Evolutionary conservation across 2,797 vertebrate genomes (phyloP).

Genomic region (Paguma larvata): DNA sequence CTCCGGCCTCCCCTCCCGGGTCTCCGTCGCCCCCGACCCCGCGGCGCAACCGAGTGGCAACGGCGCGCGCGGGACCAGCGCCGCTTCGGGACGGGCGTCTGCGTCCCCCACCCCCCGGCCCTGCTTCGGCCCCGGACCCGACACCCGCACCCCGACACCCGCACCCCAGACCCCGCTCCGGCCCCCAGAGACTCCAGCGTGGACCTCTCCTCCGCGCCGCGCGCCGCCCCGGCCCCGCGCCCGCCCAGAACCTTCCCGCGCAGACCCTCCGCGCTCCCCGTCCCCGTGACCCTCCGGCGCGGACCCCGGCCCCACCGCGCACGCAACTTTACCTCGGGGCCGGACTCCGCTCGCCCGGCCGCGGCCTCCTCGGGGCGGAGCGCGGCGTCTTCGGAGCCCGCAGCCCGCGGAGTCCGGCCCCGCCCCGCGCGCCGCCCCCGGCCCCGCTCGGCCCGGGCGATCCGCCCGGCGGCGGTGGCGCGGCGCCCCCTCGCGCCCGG

Average conservation of each 20-base stretch:
- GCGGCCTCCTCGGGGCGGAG: conserved; percentile 47
- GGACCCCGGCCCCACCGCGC: background rate
- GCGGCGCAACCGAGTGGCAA: background rate
- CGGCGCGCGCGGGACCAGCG: background rate
- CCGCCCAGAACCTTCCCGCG: background rate
- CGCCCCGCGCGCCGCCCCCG: conserved; percentile 64
- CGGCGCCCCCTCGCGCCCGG: conserved; percentile 67
- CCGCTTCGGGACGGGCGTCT: background rate
- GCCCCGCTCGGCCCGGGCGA: background rate
- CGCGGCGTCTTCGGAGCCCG: background rate
- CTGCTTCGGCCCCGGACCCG: background rate
- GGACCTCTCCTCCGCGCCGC: background rate
- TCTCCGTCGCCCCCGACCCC: background rate
- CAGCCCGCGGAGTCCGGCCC: conserved; percentile 42
- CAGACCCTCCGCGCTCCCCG: background rate
- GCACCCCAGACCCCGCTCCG: background rate
- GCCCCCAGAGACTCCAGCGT: background rate
- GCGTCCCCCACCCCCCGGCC: background rate
- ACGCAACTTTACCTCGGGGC: conserved; percentile 64
- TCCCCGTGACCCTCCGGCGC: background rate
- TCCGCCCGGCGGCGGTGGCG: background rate
- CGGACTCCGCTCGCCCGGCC: background rate
- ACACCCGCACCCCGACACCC: too few relatives aligned
- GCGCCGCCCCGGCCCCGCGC: background rate
- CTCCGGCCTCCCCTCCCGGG: background rate